These are phyloP conservation scores for Tychaedon coryphoeus DNA, from an alignment of 2,113 vertebrate genomes.

Conservation along the genomic window DNA sequence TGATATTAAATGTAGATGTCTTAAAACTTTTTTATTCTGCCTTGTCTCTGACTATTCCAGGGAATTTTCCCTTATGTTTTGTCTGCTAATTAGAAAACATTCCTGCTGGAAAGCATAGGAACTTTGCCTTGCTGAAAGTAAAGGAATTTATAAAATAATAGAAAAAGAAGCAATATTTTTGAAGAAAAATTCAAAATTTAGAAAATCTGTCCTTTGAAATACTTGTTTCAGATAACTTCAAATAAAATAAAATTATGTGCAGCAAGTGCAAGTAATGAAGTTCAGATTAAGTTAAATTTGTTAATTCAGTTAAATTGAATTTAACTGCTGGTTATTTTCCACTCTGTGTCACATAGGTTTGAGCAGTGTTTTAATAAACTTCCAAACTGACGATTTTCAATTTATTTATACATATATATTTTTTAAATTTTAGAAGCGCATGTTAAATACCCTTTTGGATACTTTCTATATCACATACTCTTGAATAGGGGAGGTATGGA, in stretches of 20 bases:
- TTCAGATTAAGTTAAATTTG: not conserved
- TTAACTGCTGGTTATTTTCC: not conserved
- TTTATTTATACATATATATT: not conserved
- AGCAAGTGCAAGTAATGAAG: not conserved
- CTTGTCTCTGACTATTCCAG: not conserved
- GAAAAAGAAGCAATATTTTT: not conserved
- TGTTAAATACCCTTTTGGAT: not conserved
- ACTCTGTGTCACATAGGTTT: not conserved
- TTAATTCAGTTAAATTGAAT: too few relatives aligned
- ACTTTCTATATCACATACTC: not conserved
- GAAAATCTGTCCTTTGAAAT: not conserved
- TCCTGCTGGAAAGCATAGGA: not conserved
- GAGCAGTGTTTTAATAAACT: not conserved
- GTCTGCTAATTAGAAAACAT: not conserved
- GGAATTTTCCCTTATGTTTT: not conserved
- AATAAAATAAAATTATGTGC: not conserved
- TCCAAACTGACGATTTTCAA: not conserved
- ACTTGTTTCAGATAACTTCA: not conserved
- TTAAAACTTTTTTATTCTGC: not conserved
- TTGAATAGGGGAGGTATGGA: not conserved
- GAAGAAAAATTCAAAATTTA: not conserved
- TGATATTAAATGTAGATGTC: not conserved
- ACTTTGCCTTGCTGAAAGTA: not conserved
- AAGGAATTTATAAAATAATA: not conserved
- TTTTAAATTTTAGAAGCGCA: not conserved